Base-by-base conservation (phyloP, 1,140 invertebrate species). In the Drosophila virilis region DNA sequence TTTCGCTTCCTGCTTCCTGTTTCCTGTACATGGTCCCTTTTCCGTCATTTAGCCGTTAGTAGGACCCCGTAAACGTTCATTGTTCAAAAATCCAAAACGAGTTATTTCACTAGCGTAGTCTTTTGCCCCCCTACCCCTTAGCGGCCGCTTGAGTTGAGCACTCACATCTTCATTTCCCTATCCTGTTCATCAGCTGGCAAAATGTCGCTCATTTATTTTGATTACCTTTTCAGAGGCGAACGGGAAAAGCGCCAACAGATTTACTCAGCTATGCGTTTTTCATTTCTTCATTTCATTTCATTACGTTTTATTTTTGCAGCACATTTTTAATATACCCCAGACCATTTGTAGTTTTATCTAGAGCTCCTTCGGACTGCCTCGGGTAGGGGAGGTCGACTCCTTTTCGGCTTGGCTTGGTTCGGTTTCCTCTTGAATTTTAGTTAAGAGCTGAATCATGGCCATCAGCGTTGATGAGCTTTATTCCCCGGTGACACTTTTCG, bases 181-280 rank as follows among this genome's bases (percentile, higher is more conserved):
- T 32, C 38, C 62, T 76, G 61, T 68, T 77, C 80, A 83, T 83
- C 80, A 79, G 73, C 62, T 66, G 50, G 55, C 74, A 79, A 82
- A 86, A 82, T 85, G 84, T 88, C 79, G 83, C 83, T 88, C 84
- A 89, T 86, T 86, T 86, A 88, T 88, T 88, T 88, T 88, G 84
- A 88, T 88, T 88, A 88, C 83, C 83, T 83, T 89, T 86, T 83
- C 77, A 52, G 40, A 58, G 51, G 66, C 78, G 57, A 50, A 48
- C 58, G 60, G 50, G 13, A 40, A 70, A 70, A 62, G 72, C 58
- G 69, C 52, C 62, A 72, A 52, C 70, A 73, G 70, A 60, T 73
- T 68, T 54, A 8, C 15, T 42, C 38, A 37, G 58, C 42, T 8
- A 51, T 64, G 60, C 62, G 62, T 42, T 66, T 40, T 67, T 72